Evolutionary conservation across 2,888 invertebrate genomes (phyloP).

Genomic region (Drosophila testacea): DNA sequence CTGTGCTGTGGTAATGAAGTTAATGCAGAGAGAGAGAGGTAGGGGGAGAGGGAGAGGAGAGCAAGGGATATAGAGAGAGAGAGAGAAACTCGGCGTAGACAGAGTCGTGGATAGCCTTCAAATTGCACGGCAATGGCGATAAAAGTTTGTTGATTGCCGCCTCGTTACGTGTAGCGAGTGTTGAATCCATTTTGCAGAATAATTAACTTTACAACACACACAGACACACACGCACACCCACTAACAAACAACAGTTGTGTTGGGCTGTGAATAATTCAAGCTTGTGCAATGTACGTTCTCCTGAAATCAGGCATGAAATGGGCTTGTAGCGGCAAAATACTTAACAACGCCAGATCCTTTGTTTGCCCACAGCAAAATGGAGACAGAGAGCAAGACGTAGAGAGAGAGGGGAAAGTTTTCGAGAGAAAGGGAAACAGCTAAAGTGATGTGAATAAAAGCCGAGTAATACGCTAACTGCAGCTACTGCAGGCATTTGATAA

Average conservation of each 20-base stretch:
- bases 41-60: background rate
- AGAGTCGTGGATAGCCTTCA: slow-evolving; percentile 44
- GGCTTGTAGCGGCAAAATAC: slow-evolving; percentile 29
- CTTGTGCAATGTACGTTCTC: slow-evolving; percentile 22
- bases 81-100: slow-evolving; percentile 2
- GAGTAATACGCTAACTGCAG: slow-evolving; percentile 18
- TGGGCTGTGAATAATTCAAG: slow-evolving; percentile 33
- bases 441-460: slow-evolving; percentile 15
- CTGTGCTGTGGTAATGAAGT: slow-evolving; percentile 68
- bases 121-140: slow-evolving; percentile 52
- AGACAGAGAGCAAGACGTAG: background rate
- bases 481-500: slow-evolving; percentile 17
- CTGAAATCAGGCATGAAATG: slow-evolving; percentile 46
- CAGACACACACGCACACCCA: slow-evolving; percentile 3
- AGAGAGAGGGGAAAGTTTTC: background rate
- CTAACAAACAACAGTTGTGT: background rate
- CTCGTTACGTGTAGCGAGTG: slow-evolving; percentile 58
- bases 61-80: background rate
- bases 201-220: slow-evolving; percentile 65
- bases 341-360: slow-evolving; percentile 30
- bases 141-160: slow-evolving; percentile 60
- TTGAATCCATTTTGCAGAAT: slow-evolving; percentile 63
- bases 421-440: background rate
- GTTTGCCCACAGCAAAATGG: slow-evolving; percentile 6
- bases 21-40: slow-evolving; percentile 51